Evolutionary conservation across 1,140 invertebrate genomes (phyloP).

Genomic region (Planococcus citri): DNA sequence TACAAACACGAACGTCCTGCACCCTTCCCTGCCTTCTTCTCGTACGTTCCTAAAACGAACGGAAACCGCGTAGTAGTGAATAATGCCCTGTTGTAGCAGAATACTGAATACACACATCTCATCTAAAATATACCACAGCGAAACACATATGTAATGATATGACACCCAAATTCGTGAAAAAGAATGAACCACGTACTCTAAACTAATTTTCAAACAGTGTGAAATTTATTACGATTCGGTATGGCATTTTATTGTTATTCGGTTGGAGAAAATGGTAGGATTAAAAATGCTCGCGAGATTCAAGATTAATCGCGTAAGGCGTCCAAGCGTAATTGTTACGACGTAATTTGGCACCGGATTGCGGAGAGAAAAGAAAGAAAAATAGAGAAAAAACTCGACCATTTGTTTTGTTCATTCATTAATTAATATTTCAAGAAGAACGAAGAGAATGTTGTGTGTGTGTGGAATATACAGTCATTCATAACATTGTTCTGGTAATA

Average conservation of each 20-base stretch:
- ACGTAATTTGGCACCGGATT: background rate
- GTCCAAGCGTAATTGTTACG: constrained; percentile 2
- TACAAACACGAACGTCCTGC: no score
- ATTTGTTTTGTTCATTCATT: background rate
- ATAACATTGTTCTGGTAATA: background rate
- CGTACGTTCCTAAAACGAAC: no score
- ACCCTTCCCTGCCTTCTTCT: no score
- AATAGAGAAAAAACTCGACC: background rate
- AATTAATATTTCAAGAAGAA: background rate
- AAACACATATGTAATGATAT: no score
- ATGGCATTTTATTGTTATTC: background rate
- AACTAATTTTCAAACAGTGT: background rate
- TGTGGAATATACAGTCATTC: background rate
- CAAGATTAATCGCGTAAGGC: background rate
- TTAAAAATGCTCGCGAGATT: background rate
- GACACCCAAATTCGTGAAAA: no score
- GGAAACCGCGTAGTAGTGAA: no score
- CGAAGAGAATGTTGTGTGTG: no score
- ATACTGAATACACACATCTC: no score
- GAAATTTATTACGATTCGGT: background rate
- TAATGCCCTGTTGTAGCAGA: no score
- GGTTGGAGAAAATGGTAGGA: background rate
- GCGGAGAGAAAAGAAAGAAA: no score
- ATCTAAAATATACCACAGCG: no score
- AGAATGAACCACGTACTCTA: no score